Evolutionary conservation across 2,113 vertebrate species (phyloP).

Genomic region (Axis porcinus): DNA sequence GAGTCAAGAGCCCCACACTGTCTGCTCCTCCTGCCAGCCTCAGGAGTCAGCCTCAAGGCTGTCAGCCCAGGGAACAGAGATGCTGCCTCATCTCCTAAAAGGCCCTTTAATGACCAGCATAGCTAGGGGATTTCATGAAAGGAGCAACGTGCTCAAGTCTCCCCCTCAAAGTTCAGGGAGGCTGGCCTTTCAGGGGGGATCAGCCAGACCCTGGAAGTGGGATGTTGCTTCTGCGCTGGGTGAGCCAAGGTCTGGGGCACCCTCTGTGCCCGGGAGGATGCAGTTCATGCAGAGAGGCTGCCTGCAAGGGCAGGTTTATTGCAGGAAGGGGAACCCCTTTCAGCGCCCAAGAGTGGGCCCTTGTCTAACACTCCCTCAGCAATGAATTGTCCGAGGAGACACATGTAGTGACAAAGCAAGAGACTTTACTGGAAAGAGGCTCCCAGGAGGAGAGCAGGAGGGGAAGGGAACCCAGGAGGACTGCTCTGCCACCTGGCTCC

Average conservation of each 20-base stretch:
- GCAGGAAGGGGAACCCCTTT: not conserved
- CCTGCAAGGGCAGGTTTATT: not conserved
- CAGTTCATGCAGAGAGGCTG: not conserved
- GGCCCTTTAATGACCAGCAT: conserved; percentile 61
- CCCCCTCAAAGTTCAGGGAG: not conserved
- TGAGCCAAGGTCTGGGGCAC: not conserved
- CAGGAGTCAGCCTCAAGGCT: not conserved
- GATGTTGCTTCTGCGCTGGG: too few relatives aligned
- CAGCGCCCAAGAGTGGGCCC: not conserved
- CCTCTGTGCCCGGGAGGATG: not conserved
- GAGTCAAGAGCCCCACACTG: not conserved
- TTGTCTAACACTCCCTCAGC: not conserved
- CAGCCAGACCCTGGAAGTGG: not conserved
- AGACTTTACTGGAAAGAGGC: not conserved
- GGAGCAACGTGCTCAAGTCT: conserved; percentile 30
- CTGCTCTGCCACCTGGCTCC: not conserved
- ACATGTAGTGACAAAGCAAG: not conserved
- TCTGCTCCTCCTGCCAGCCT: conserved; percentile 18
- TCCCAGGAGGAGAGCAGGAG: not conserved
- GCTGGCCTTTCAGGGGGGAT: not conserved
- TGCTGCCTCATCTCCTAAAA: conserved; percentile 65
- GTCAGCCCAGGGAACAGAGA: conserved; percentile 40
- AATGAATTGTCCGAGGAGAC: not conserved
- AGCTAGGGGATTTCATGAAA: conserved; percentile 58
- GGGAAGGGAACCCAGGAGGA: not conserved